phyloP scores from a whole-genome alignment of 2,113 vertebrate species.

The Bubo scandiacus region DNA sequence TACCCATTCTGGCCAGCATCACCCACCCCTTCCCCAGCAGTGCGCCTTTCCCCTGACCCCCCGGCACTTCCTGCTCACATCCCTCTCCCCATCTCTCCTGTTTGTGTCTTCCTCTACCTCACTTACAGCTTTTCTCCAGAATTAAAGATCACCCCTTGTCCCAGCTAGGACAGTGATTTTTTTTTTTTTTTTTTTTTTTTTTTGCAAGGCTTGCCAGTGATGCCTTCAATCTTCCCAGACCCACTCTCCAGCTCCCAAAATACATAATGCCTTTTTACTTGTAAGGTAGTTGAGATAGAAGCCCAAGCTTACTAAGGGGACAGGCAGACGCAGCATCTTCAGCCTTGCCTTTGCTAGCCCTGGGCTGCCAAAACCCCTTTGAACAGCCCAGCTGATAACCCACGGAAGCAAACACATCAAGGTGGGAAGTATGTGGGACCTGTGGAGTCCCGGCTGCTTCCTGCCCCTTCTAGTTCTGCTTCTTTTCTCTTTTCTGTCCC shows the following conservation, averaged over 20 bases:
- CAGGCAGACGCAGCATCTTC: background rate
- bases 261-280: background rate
- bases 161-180: background rate
- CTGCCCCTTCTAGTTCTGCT: background rate
- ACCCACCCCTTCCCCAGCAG: background rate
- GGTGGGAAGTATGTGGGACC: background rate
- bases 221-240: background rate
- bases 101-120: background rate
- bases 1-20: rapidly evolving
- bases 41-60: rapidly evolving
- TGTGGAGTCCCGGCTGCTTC: background rate
- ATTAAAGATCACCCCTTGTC: background rate
- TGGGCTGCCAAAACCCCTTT: background rate
- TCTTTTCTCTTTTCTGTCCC: background rate
- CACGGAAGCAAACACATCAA: background rate
- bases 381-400: background rate
- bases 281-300: background rate
- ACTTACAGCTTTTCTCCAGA: background rate
- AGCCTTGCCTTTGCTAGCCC: background rate
- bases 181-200: background rate
- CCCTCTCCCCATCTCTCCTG: background rate
- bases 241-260: background rate
- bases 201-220: background rate
- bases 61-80: rapidly evolving
- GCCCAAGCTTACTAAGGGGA: too few relatives aligned